A percentile compares a stretch with the other conserved stretches of the same genome.
phyloP scores from a whole-genome alignment of 2,113 vertebrate genomes.

The Pholis gunnellus region DNA sequence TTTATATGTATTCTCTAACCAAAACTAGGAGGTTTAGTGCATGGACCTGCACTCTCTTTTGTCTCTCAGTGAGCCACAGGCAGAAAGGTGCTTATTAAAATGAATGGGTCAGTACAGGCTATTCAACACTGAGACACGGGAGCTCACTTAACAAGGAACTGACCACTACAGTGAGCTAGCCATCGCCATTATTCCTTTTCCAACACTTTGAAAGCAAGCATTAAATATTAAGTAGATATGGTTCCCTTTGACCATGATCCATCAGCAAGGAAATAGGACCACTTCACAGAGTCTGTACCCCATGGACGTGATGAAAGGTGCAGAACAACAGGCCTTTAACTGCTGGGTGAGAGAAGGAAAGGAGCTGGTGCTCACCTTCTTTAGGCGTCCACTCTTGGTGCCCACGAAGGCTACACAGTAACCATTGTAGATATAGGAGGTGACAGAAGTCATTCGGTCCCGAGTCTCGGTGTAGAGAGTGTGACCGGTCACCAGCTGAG shows the following conservation, averaged over 20 bases:
- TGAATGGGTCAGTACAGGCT: constrained; percentile 70
- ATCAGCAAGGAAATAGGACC: constrained; percentile 55
- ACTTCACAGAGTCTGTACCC: constrained; percentile 44
- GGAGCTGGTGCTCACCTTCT: constrained; percentile 88
- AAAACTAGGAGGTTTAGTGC: constrained; percentile 34
- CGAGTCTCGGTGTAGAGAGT: constrained; percentile 92
- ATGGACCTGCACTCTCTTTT: constrained; percentile 28
- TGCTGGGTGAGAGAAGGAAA: neutral
- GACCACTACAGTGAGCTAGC: constrained; percentile 56
- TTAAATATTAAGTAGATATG: constrained; percentile 70
- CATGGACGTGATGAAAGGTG: constrained; percentile 23
- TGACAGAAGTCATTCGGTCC: constrained; percentile 95
- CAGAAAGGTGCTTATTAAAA: constrained; percentile 79
- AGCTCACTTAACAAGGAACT: constrained; percentile 61
- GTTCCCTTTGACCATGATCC: constrained; percentile 63
- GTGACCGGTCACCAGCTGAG: constrained; percentile 92
- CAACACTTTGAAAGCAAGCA: constrained; percentile 56
- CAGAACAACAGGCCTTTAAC: constrained; percentile 9
- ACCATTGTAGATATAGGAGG: constrained; percentile 96
- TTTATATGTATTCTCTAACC: constrained; percentile 21
- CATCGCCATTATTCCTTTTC: constrained; percentile 33
- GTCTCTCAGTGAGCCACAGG: constrained; percentile 53
- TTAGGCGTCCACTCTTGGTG: constrained; percentile 94
- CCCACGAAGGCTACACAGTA: constrained; percentile 97
- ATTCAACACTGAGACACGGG: constrained; percentile 57